Conservation (phyloP, 2,888 invertebrate species). For the Agrotis exclamationis region DNA sequence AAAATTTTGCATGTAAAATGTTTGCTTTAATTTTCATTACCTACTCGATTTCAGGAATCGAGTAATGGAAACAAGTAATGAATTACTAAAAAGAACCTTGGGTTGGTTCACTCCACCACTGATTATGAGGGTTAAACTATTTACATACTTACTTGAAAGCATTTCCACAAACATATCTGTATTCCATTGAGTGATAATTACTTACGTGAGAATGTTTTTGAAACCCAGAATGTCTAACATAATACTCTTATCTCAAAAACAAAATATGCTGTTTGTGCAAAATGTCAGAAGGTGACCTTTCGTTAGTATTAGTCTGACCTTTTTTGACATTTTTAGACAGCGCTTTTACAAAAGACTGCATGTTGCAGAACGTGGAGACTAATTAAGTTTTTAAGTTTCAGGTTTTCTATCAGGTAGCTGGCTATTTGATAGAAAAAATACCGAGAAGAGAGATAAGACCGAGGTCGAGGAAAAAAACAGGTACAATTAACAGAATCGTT, state of each 20-base stretch:
- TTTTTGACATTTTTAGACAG: slow-evolving; percentile 12
- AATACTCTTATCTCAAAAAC: neutral
- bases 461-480: neutral
- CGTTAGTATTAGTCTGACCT: neutral
- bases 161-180: neutral
- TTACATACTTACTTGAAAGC: neutral
- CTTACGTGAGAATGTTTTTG: neutral
- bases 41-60: too few relatives aligned
- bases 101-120: too few relatives aligned
- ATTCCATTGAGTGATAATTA: neutral
- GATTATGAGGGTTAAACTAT: neutral
- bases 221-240: neutral
- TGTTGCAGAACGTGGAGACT: too few relatives aligned
- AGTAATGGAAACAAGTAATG: too few relatives aligned
- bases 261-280: slow-evolving; percentile 2
- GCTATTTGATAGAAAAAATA: too few relatives aligned
- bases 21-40: too few relatives aligned
- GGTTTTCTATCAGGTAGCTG: neutral
- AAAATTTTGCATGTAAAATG: neutral
- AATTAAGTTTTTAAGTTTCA: neutral
- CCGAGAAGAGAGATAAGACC: neutral
- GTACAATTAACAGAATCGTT: neutral
- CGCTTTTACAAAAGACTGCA: neutral
- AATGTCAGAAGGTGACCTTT: slow-evolving; percentile 34
- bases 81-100: neutral